Percentiles rank a stretch among this genome's conserved stretches.
phyloP scores from a whole-genome alignment of 2,888 invertebrate species.

The Leptogaster cylindrica region DNA sequence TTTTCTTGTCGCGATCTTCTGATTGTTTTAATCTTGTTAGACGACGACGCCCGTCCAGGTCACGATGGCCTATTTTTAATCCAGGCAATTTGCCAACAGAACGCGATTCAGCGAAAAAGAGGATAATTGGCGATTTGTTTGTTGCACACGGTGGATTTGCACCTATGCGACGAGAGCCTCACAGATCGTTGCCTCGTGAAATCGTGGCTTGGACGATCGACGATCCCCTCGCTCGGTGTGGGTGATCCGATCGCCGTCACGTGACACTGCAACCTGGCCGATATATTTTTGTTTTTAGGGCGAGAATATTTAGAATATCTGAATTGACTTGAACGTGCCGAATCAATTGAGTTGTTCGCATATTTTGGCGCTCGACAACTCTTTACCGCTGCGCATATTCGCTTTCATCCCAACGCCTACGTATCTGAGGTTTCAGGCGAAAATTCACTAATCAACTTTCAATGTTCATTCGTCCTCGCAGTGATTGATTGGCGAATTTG shows the following conservation, averaged over 20 bases:
- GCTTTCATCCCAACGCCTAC: too few relatives aligned
- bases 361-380: too few relatives aligned
- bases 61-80: constrained; percentile 26
- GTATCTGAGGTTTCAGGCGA: too few relatives aligned
- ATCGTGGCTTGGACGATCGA: not conserved
- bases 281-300: too few relatives aligned
- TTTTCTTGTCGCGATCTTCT: constrained; percentile 6
- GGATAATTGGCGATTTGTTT: constrained; percentile 37
- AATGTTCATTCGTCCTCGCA: too few relatives aligned
- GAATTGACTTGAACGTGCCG: too few relatives aligned
- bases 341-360: too few relatives aligned
- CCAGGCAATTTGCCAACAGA: constrained; percentile 35
- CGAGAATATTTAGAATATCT: too few relatives aligned
- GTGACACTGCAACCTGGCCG: constrained; percentile 6
- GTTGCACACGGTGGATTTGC: constrained; percentile 24
- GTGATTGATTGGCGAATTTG: too few relatives aligned
- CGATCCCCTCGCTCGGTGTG: not conserved
- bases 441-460: too few relatives aligned
- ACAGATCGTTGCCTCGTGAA: not conserved
- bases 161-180: constrained; percentile 8
- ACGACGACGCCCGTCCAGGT: not conserved
- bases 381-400: too few relatives aligned
- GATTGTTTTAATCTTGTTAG: not conserved
- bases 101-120: constrained; percentile 19
- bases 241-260: not conserved